phyloP scores from a whole-genome alignment of 2,797 vertebrate species.

The Gallinago solitaria region DNA sequence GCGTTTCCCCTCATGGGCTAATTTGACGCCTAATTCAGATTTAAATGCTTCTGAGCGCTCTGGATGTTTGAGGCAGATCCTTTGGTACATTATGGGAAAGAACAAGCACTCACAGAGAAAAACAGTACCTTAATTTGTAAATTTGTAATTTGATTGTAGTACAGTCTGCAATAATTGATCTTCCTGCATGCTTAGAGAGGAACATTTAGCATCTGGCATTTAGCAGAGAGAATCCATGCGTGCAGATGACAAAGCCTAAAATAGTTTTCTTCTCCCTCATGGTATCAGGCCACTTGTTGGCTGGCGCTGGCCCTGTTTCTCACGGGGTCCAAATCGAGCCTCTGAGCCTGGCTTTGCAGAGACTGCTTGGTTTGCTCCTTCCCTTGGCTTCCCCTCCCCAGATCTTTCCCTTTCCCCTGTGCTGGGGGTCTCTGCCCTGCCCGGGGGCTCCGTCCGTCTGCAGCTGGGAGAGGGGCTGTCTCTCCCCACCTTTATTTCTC shows the following conservation, averaged over 20 bases:
- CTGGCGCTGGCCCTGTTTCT: background rate
- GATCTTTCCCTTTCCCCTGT: background rate
- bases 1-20: background rate
- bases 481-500: background rate
- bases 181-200: background rate
- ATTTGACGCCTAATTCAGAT: background rate
- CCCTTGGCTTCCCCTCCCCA: background rate
- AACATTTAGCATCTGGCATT: conserved; percentile 27
- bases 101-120: background rate
- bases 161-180: conserved; percentile 1
- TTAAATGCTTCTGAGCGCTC: background rate
- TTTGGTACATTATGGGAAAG: background rate
- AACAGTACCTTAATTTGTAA: background rate
- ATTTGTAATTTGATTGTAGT: background rate
- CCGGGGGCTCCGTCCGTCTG: background rate
- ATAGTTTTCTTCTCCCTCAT: background rate
- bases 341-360: background rate
- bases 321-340: accelerated
- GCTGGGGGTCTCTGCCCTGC: background rate
- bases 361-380: accelerated
- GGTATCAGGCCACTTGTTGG: background rate
- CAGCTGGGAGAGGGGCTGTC: background rate
- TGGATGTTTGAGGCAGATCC: background rate
- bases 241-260: conserved; percentile 43
- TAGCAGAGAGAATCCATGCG: background rate